Evolutionary conservation across 2,888 invertebrate genomes (phyloP), one percentile per base, ranked within the genome.

Genomic region (Drosophila eohydei): DNA sequence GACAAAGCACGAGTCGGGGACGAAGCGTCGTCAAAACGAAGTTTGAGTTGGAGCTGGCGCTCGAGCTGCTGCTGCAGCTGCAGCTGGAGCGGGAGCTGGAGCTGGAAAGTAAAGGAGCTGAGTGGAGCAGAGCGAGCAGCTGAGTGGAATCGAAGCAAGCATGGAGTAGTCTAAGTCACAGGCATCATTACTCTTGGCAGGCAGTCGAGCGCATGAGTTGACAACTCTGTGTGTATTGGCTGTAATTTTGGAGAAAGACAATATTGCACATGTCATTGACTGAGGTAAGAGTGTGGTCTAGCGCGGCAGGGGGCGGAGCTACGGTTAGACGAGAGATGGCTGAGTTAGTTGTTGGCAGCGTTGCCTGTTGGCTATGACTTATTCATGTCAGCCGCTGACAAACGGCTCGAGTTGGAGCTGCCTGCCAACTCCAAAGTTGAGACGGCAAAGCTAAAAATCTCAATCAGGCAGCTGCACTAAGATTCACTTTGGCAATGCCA

Each of bases 131-230:
- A 51, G 30, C 30, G 46, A 34, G 46, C 16, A 43, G 41, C 41
- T 14, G 68, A 44, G 26, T 14, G 30, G 28, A 36, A 16, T 50
- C 30, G 56, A 36, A 54, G 50, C 40, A 40, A 41, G 43, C 34
- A 36, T 40, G 41, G 54, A 61, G 41, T 34, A 51, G 59, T 40
- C 41, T 30, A 48, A 51, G 67, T 51, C 52, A 55, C 52, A 69
- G 59, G 76, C 84, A 87, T 83, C 87, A 83, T 87, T 83, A 83
- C 84, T 83, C 81, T 83, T 81, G 86, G 81, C 83, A 77, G 64
- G 36, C 66, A 67, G 84, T 70, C 70, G 62, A 83, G 80, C 75
- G 71, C 72, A 79, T 83, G 79, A 83, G 87, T 86, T 86, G 83
- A 83, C 83, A 83, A 83, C 76, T 80, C 73, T 68, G 70, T 78